Conservation (phyloP, 1,140 invertebrate species). For the Drosophila setifemur region DNA sequence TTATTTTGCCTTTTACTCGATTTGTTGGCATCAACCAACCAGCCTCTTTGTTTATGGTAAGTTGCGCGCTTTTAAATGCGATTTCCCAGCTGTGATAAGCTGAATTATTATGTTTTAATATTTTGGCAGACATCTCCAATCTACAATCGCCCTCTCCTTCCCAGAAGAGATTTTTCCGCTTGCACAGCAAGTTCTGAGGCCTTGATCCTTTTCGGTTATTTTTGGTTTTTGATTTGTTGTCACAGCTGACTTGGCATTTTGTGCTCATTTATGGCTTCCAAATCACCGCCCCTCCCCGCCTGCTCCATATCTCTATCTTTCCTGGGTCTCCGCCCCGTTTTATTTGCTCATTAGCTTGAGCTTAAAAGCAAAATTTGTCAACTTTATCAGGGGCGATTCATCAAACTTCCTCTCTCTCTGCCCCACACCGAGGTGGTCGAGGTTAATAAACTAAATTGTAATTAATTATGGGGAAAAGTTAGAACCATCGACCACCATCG, state of each 20-base stretch:
- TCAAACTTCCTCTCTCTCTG: conserved; percentile 40
- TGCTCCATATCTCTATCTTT: neutral
- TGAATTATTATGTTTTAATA: conserved; percentile 79
- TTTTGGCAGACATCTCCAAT: conserved; percentile 54
- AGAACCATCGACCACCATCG: neutral
- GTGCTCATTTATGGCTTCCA: conserved; percentile 28
- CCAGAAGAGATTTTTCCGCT: conserved; percentile 20
- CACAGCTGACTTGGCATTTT: conserved; percentile 37
- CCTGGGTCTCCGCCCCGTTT: neutral
- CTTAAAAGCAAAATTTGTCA: conserved; percentile 71
- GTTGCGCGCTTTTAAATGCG: conserved; percentile 61
- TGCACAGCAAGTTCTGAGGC: conserved; percentile 45
- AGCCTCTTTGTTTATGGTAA: conserved; percentile 34
- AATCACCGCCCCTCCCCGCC: neutral
- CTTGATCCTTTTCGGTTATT: conserved; percentile 13
- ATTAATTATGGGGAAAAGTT: conserved; percentile 70
- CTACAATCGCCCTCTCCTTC: neutral
- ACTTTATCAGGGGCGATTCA: conserved; percentile 65
- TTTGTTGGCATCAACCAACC: neutral
- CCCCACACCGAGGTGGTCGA: conserved; percentile 39
- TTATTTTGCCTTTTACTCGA: conserved; percentile 7
- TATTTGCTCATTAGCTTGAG: conserved; percentile 18
- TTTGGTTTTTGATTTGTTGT: conserved; percentile 35
- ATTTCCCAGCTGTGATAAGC: conserved; percentile 68
- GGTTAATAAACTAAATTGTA: conserved; percentile 78